Evolutionary conservation across 2,888 invertebrate species (phyloP).

Genomic region (Orthonevra nobilis): DNA sequence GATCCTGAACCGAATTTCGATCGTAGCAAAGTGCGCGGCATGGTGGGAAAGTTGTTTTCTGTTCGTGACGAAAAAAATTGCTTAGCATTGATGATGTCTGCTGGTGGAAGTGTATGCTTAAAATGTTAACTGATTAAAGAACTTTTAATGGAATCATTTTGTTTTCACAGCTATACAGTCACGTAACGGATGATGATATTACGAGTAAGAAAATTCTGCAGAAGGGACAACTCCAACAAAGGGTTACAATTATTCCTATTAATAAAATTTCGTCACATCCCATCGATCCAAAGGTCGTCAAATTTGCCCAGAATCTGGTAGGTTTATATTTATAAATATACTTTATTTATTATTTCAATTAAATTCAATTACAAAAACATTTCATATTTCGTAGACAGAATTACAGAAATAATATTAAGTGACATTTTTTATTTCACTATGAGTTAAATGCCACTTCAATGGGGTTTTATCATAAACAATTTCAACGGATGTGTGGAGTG

Average conservation of each 20-base stretch:
- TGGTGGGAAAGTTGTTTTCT: slow-evolving; percentile 89
- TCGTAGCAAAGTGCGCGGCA: slow-evolving; percentile 85
- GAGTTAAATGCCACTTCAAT: too few species aligned
- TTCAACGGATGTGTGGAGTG: too few species aligned
- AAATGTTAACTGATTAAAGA: not conserved
- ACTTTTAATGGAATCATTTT: too few species aligned
- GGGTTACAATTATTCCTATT: slow-evolving; percentile 94
- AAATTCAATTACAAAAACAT: too few species aligned
- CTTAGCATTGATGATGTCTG: slow-evolving; percentile 91
- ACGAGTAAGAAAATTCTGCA: slow-evolving; percentile 92
- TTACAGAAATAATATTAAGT: too few species aligned
- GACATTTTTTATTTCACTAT: too few species aligned
- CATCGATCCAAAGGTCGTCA: slow-evolving; percentile 83
- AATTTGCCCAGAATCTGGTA: slow-evolving; percentile 86
- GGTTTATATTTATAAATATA: slow-evolving; percentile 74
- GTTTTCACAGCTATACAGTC: slow-evolving; percentile 88
- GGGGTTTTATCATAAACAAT: too few species aligned
- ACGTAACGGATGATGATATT: slow-evolving; percentile 92
- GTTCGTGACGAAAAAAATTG: slow-evolving; percentile 86
- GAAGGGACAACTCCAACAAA: slow-evolving; percentile 87
- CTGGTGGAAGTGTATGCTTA: slow-evolving; percentile 88
- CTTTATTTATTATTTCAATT: too few species aligned
- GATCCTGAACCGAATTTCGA: slow-evolving; percentile 90
- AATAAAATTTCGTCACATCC: slow-evolving; percentile 88
- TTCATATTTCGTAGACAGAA: too few species aligned